Percentiles rank a stretch among this genome's conserved stretches.
These are phyloP conservation scores for Icerya purchasi DNA, from an alignment of 2,888 invertebrate species.

Conservation along the genomic window DNA sequence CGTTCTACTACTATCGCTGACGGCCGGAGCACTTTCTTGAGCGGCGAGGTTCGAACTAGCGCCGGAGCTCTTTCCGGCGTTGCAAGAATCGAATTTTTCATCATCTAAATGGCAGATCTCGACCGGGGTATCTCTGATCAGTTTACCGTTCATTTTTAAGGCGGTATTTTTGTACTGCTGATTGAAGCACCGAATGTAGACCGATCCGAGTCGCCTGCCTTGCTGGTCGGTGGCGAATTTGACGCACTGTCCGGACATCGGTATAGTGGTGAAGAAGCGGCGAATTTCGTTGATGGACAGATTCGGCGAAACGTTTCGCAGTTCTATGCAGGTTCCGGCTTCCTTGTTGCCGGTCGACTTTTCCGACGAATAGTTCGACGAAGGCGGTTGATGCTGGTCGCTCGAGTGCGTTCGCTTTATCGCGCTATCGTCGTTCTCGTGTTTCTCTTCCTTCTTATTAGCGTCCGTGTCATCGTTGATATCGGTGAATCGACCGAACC, in stretches of 20 bases:
- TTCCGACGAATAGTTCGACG: constrained; percentile 31
- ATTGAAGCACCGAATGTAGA: constrained; percentile 54
- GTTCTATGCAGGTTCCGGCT: constrained; percentile 47
- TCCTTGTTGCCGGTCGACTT: too few species aligned
- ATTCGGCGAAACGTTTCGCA: constrained; percentile 45
- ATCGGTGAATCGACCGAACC: not conserved
- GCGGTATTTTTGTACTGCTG: constrained; percentile 48
- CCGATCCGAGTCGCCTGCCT: constrained; percentile 58
- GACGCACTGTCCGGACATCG: constrained; percentile 12
- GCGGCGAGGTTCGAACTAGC: too few species aligned
- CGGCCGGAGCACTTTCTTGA: too few species aligned
- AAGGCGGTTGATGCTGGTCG: constrained; percentile 61
- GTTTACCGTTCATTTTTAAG: constrained; percentile 36
- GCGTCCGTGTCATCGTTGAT: not conserved
- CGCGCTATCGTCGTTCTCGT: constrained; percentile 25
- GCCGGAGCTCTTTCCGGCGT: too few species aligned
- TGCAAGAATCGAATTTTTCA: constrained; percentile 37
- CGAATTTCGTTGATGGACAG: constrained; percentile 61
- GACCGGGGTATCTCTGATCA: constrained; percentile 43
- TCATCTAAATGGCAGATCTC: constrained; percentile 45
- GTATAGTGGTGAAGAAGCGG: constrained; percentile 52
- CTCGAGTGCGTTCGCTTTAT: too few species aligned
- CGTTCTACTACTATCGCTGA: too few species aligned
- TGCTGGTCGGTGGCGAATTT: constrained; percentile 35
- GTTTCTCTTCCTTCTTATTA: constrained; percentile 14